Conservation (phyloP, 2,888 invertebrate species). For the Hydrotaea cyrtoneurina region DNA sequence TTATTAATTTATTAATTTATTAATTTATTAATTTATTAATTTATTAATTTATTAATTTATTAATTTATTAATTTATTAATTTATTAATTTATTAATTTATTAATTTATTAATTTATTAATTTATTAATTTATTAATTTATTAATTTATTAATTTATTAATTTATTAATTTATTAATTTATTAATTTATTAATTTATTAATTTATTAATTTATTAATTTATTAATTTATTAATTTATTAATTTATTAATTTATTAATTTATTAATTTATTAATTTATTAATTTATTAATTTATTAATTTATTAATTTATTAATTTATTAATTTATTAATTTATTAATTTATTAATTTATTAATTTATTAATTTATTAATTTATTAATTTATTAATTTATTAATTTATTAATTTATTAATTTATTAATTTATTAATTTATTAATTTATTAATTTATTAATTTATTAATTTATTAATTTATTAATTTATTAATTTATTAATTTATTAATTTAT, state of each 20-base stretch:
- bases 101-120: constrained; percentile 1
- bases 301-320: constrained; percentile 1
- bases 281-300: constrained; percentile 12
- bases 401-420: too few species aligned
- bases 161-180: constrained; percentile 6
- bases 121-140: constrained; percentile 5
- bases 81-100: constrained; percentile 6
- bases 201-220: constrained; percentile 6
- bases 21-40: background rate
- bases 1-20: background rate
- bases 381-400: too few species aligned
- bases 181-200: background rate
- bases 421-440: background rate
- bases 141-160: constrained; percentile 1
- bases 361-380: too few species aligned
- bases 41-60: constrained; percentile 6
- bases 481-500: background rate
- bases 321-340: background rate
- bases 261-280: background rate
- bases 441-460: background rate
- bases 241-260: background rate
- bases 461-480: too few species aligned
- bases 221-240: background rate
- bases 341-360: too few species aligned
- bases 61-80: constrained; percentile 9